A percentile compares a stretch with the other conserved stretches of the same genome.
Conservation (phyloP, 2,797 vertebrate species). For the Moxostoma hubbsi region DNA sequence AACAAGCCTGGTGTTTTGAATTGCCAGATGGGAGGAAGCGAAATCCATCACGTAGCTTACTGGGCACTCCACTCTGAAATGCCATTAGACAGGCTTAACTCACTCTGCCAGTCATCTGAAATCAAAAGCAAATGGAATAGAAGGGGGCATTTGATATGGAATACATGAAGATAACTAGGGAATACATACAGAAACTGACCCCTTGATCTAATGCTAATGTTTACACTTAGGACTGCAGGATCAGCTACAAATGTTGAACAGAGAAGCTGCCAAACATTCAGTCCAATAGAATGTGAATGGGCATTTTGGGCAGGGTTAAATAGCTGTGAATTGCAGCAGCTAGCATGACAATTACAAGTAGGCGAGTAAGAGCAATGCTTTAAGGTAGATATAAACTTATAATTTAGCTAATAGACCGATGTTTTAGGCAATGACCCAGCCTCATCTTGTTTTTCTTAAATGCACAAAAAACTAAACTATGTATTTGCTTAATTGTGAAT, state of each 20-base stretch:
- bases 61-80: constrained; percentile 23
- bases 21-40: constrained; percentile 1
- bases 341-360: neutral
- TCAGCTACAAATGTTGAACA: neutral
- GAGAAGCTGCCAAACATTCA: neutral
- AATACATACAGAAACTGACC: constrained; percentile 32
- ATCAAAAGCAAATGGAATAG: constrained; percentile 21
- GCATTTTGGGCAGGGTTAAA: constrained; percentile 7
- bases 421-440: neutral
- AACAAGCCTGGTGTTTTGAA: constrained; percentile 35
- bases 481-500: neutral
- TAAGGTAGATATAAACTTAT: neutral
- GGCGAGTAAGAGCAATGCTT: neutral
- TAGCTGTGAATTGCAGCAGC: neutral
- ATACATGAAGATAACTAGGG: constrained; percentile 5
- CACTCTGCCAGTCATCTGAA: constrained; percentile 34
- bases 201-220: constrained; percentile 16
- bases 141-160: neutral
- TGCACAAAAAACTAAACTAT: neutral
- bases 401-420: neutral
- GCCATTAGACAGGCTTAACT: constrained; percentile 38
- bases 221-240: neutral
- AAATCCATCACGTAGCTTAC: constrained; percentile 7
- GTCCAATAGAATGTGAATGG: neutral
- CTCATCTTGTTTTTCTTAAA: neutral